phyloP scores from a whole-genome alignment of 2,797 vertebrate species.

The Microchirus variegatus region DNA sequence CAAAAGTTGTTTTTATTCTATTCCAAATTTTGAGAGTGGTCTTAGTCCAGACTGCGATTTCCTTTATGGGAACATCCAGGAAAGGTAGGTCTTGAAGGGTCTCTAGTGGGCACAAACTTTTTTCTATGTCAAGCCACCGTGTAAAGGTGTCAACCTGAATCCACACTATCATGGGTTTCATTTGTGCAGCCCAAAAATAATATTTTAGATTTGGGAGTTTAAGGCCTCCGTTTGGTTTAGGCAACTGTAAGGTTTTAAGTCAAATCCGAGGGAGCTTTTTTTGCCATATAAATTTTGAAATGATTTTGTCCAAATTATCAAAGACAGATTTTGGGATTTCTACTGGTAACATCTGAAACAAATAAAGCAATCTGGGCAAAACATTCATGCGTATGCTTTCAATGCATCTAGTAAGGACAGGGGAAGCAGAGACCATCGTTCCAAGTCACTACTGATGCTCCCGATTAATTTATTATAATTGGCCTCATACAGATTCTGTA shows the following conservation, averaged over 20 bases:
- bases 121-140: background rate
- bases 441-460: background rate
- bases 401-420: background rate
- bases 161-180: background rate
- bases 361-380: background rate
- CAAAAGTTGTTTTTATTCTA: background rate
- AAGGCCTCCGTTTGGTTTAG: background rate
- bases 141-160: background rate
- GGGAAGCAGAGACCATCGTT: background rate
- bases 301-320: background rate
- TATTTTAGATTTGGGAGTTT: slow-evolving; percentile 1
- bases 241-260: background rate
- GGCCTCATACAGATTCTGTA: background rate
- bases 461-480: background rate
- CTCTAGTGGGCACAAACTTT: background rate
- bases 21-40: background rate
- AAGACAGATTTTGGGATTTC: background rate
- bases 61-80: background rate
- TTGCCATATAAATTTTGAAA: background rate
- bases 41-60: background rate
- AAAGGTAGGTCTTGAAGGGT: background rate
- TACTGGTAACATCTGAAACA: background rate
- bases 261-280: background rate
- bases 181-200: background rate
- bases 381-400: background rate